Conservation (phyloP, 2,888 invertebrate species). For the Gibbula magus region DNA sequence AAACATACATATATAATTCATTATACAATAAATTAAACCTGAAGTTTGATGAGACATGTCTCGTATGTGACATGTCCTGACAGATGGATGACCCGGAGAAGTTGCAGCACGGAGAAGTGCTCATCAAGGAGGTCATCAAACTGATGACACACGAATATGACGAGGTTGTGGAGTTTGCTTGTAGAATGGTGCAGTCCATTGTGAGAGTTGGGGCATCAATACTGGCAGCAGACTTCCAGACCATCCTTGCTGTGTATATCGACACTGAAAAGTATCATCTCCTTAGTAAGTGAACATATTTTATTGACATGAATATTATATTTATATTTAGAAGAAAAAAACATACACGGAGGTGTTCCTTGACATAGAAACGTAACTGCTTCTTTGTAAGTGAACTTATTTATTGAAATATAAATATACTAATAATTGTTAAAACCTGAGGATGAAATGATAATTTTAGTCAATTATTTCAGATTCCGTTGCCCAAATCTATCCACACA, state of each 20-base stretch:
- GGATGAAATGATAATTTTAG: too few relatives aligned
- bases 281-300: not conserved
- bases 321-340: too few relatives aligned
- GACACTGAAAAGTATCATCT: not conserved
- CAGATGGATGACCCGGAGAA: conserved; percentile 4
- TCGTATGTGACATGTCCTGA: too few relatives aligned
- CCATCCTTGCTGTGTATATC: not conserved
- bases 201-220: not conserved
- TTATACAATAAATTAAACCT: too few relatives aligned
- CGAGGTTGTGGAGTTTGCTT: not conserved
- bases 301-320: too few relatives aligned
- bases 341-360: too few relatives aligned
- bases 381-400: too few relatives aligned
- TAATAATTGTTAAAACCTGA: too few relatives aligned
- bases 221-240: not conserved
- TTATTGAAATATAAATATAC: too few relatives aligned
- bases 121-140: not conserved
- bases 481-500: not conserved
- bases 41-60: too few relatives aligned
- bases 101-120: not conserved
- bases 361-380: too few relatives aligned
- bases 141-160: not conserved
- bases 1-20: too few relatives aligned
- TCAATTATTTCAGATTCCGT: not conserved
- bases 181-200: not conserved